Base-by-base conservation (phyloP, 1,140 invertebrate genomes). In the Plutomurus gul region DNA sequence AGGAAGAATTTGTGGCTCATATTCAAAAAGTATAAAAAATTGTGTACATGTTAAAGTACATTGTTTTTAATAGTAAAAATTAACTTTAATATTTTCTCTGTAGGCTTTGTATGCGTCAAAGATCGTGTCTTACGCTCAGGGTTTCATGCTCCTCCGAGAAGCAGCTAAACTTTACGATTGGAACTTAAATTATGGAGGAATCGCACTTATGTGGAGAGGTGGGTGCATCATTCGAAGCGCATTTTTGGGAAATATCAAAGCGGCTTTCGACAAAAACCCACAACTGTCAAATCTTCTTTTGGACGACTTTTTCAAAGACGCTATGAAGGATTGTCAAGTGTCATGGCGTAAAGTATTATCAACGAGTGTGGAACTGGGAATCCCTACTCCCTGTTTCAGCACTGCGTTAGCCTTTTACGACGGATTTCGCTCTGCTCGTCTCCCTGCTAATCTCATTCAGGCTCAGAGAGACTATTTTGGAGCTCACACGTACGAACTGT, bases 201-300 rank as follows among this genome's bases (percentile, higher is more conserved):
- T 99, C 84, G 98, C 98, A 16, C 88, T 99, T 0, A 99, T 99
- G 98, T 99, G 98, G 98, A 90, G 98, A 82, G 98, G 98, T 25
- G 98, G 98, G 37, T 99, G 98, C 86, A 99, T 99, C 85, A 99
- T 99, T 85, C 91, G 97, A 85, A 97, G 96, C 86, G 94, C 91
- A 0, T 99, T 99, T 87, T 88, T 99, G 75, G 97, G 96, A 30
- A 96, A 99, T 85, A 99, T 99, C 83, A 99, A 99, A 88, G 88
- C 91, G 46, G 98, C 98, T 0, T 99, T 96, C 87, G 95, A 96
- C 75, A 94, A 95, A 82, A 96, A 99, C 87, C 93, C 95, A 7
- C 88, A 94, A 70, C 87, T 99, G 5, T 90, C 90, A 0, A 99
- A 98, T 86, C 88, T 99, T n/a, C 87, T 99, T 33, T 85, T 99